A percentile compares a stretch with the other conserved stretches of the same genome.
Conservation (phyloP, 2,113 vertebrate genomes). For the Telmatochromis sp. region DNA sequence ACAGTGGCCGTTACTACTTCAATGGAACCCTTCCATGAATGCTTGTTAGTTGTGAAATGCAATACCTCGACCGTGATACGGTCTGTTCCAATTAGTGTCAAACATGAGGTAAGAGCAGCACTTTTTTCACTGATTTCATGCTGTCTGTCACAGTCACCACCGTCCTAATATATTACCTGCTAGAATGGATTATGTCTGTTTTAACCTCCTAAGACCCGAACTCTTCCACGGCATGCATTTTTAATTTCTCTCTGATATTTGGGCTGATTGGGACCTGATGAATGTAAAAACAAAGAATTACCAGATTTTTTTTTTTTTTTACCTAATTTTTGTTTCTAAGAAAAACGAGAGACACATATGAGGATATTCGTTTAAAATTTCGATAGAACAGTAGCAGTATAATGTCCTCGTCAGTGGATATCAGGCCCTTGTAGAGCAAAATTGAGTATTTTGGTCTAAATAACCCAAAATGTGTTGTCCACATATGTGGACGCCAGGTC, state of each 20-base stretch:
- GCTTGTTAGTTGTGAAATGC: not conserved
- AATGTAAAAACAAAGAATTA: not conserved
- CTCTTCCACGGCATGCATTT: not conserved
- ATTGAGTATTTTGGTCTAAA: no score
- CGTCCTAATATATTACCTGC: not conserved
- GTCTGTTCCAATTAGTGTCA: not conserved
- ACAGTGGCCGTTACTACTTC: not conserved
- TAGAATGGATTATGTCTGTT: not conserved
- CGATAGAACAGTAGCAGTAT: rapidly evolving
- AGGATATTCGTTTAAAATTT: not conserved
- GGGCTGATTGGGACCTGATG: not conserved
- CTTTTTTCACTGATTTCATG: not conserved
- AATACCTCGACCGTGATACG: not conserved
- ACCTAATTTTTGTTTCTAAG: not conserved
- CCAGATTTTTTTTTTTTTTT: not conserved
- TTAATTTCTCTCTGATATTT: not conserved
- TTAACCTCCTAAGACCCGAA: not conserved
- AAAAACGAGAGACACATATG: rapidly evolving
- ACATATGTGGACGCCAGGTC: rapidly evolving
- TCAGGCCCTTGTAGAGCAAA: no score
- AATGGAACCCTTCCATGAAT: not conserved
- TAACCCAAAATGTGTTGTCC: no score
- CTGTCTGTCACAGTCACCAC: not conserved
- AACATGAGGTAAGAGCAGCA: not conserved
- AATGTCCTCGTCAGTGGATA: no score